These are phyloP conservation scores for Acipenser ruthenus DNA, from an alignment of 2,797 vertebrate genomes.

Conservation along the genomic window DNA sequence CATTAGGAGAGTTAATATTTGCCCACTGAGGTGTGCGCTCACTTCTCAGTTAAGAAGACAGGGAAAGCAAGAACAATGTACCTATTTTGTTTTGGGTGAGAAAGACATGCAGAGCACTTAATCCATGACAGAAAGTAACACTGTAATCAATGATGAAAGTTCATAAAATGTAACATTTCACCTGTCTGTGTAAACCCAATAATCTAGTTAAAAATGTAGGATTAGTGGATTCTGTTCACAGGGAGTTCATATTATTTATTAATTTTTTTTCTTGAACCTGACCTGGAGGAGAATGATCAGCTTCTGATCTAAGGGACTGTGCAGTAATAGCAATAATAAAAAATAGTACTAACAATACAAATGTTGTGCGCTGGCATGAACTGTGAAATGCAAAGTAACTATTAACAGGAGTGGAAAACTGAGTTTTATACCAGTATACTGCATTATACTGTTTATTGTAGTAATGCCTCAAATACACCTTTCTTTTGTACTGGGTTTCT, in stretches of 20 bases:
- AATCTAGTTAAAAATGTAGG: conserved; percentile 65
- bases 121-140: conserved; percentile 42
- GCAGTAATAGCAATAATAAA: background rate
- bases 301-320: background rate
- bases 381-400: too few species aligned
- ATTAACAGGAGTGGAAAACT: too few species aligned
- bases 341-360: too few species aligned
- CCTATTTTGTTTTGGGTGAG: conserved; percentile 24
- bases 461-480: too few species aligned
- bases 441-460: too few species aligned
- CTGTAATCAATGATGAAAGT: conserved; percentile 45
- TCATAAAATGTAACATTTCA: too few species aligned
- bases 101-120: conserved; percentile 43
- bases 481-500: too few species aligned
- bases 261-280: conserved; percentile 37
- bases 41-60: conserved; percentile 1
- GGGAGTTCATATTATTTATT: conserved; percentile 36
- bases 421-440: too few species aligned
- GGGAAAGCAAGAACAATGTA: conserved; percentile 24
- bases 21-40: background rate
- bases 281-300: conserved; percentile 31
- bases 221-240: conserved; percentile 57
- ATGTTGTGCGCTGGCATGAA: too few species aligned
- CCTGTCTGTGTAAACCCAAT: conserved; percentile 45
- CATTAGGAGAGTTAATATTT: conserved; percentile 19